Base-by-base conservation (phyloP, 1,140 invertebrate genomes). In the Scaptomyza graminum region DNA sequence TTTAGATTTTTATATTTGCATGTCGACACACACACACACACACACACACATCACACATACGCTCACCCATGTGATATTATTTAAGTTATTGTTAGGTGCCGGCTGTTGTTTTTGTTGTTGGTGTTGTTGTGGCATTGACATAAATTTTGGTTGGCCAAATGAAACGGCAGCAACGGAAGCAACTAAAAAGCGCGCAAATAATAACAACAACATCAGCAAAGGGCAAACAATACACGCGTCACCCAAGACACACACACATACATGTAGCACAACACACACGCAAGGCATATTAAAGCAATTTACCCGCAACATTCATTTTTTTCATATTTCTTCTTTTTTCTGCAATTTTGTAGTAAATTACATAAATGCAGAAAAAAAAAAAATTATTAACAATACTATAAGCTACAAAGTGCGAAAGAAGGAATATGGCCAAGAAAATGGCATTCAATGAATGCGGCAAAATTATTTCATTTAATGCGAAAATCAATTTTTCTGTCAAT, bases 261-360 rank as follows among this genome's bases (percentile, higher is more conserved):
- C 57, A 64, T 63, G 71, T 56, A 78, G 59, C 74, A 64, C 69
- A 81, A 75, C 71, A 71, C 74, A 85, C 83, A 85, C 82, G 82
- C 82, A 82, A 82, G 68, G 57, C 67, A 87, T 70, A 87, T 87
- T 87, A 87, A 79, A 88, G 83, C 83, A 76, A 82, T 87, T 88
- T 75, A 71, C 69, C 76, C 37, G 73, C 76, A 59, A 73, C 37
- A 68, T 68, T 73, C 63, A 62, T 55, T 64, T 60, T 57, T 46
- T 39, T 28, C 13, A 16, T 52, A 50, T 47, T 55, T 46, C 47
- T 54, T 46, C 41, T 34, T 49, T 46, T 67, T 55, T 63, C 39
- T 34, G 51, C 50, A 39, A 44, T 68, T 68, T 57, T 22, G 39
- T 44, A 34, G 46, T 57, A 56, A 44, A 68, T 74, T 69, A 62